Conservation (phyloP, 2,888 invertebrate genomes). For the Xestia rhomboidea region DNA sequence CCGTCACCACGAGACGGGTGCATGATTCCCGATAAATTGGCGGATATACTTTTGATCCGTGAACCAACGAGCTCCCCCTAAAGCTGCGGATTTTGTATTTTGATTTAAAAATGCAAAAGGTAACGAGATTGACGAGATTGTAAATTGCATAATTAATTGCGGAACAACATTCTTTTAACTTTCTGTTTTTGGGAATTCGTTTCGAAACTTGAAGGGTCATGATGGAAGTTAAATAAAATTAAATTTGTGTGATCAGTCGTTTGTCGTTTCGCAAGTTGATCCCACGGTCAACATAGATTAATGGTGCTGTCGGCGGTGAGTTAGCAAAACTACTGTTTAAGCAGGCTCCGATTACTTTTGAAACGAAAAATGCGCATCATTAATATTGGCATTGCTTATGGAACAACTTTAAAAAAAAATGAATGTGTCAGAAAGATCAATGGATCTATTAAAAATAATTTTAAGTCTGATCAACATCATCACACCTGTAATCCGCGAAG, state of each 20-base stretch:
- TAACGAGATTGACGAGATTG: constrained; percentile 24
- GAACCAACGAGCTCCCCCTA: constrained; percentile 67
- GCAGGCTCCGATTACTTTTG: neutral
- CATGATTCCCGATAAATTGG: constrained; percentile 73
- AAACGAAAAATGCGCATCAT: neutral
- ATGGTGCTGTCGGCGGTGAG: constrained; percentile 27
- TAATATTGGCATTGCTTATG: constrained; percentile 10
- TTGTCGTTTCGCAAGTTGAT: constrained; percentile 45
- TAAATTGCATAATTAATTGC: constrained; percentile 52
- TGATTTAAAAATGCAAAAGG: constrained; percentile 59
- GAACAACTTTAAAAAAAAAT: neutral
- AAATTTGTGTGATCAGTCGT: constrained; percentile 38
- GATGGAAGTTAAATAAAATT: constrained; percentile 37
- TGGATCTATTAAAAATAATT: neutral
- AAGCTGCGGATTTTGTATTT: constrained; percentile 64
- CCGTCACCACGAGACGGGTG: constrained; percentile 62
- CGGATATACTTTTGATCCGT: constrained; percentile 71
- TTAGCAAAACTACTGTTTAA: constrained; percentile 39
- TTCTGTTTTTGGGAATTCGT: constrained; percentile 42
- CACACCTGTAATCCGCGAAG: neutral
- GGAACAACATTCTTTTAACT: constrained; percentile 53
- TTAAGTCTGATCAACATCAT: neutral
- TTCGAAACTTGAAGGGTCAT: constrained; percentile 41
- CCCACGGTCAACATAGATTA: constrained; percentile 48
- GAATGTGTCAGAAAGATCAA: neutral